Conservation (phyloP, 1,140 invertebrate species). For the Anagrus nilaparvatae region DNA sequence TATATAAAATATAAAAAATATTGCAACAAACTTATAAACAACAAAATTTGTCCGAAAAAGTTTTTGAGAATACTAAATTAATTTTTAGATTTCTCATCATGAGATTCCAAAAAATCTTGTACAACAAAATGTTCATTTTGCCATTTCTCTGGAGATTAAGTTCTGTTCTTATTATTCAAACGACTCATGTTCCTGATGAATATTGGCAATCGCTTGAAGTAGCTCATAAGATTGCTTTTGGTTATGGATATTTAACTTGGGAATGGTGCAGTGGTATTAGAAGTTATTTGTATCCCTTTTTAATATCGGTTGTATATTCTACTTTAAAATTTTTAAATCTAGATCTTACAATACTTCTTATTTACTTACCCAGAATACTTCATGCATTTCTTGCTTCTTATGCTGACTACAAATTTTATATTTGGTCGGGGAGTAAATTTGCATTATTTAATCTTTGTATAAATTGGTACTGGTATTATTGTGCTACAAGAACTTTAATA, state of each 20-base stretch:
- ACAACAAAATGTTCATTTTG: slow-evolving; percentile 39
- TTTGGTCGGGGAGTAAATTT: slow-evolving; percentile 58
- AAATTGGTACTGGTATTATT: slow-evolving; percentile 87
- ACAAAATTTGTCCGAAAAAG: no score
- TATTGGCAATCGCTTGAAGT: slow-evolving; percentile 91
- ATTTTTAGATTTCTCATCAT: slow-evolving; percentile 11
- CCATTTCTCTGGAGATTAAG: slow-evolving; percentile 54
- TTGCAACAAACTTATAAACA: no score
- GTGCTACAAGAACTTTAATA: slow-evolving; percentile 68
- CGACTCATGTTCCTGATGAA: slow-evolving; percentile 83
- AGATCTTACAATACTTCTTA: slow-evolving; percentile 25
- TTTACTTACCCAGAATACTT: slow-evolving; percentile 57
- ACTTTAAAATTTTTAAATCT: slow-evolving; percentile 21
- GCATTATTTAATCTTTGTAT: slow-evolving; percentile 52
- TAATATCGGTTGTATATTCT: slow-evolving; percentile 45
- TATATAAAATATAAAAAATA: no score
- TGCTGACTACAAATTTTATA: slow-evolving; percentile 65
- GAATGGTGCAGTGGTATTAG: slow-evolving; percentile 78
- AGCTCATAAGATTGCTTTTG: slow-evolving; percentile 72
- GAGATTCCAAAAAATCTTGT: slow-evolving; percentile 4
- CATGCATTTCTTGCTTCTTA: slow-evolving; percentile 66
- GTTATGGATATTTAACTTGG: slow-evolving; percentile 85
- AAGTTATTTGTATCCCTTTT: slow-evolving; percentile 69
- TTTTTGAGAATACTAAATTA: no score
- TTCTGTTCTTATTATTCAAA: slow-evolving; percentile 63